These are phyloP conservation scores for Sarcophaga caerulescens DNA, from an alignment of 2,888 invertebrate species.

Conservation along the genomic window DNA sequence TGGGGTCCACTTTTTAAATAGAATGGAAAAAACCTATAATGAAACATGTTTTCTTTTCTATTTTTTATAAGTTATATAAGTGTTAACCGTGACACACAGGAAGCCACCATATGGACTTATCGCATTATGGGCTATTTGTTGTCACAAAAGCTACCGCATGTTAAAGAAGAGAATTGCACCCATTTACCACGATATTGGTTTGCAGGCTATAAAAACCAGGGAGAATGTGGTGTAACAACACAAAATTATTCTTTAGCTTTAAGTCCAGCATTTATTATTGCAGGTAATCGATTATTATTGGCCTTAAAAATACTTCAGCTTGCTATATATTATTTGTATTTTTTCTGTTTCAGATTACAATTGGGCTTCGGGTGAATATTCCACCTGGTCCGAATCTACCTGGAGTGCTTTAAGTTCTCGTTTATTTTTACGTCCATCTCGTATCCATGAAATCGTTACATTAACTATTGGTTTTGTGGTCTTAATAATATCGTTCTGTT, in stretches of 20 bases:
- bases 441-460: constrained; percentile 78
- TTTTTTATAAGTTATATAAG: constrained; percentile 77
- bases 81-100: constrained; percentile 77
- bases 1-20: background rate
- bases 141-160: constrained; percentile 72
- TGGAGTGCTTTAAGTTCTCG: constrained; percentile 89
- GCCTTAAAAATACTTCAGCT: background rate
- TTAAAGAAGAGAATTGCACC: constrained; percentile 81
- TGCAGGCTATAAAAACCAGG: constrained; percentile 85
- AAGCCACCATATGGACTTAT: constrained; percentile 79
- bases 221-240: constrained; percentile 87
- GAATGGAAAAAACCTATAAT: background rate
- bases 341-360: constrained; percentile 84
- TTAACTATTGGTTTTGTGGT: constrained; percentile 79
- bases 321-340: background rate
- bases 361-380: constrained; percentile 88
- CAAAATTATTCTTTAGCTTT: constrained; percentile 88
- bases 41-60: background rate
- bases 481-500: constrained; percentile 79
- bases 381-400: constrained; percentile 94
- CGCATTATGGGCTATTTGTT: constrained; percentile 79
- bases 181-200: constrained; percentile 84
- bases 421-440: constrained; percentile 88
- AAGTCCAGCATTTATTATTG: constrained; percentile 91
- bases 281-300: constrained; percentile 69